Evolutionary conservation across 2,888 invertebrate genomes (phyloP).

Genomic region (Monoplex corrugatus): DNA sequence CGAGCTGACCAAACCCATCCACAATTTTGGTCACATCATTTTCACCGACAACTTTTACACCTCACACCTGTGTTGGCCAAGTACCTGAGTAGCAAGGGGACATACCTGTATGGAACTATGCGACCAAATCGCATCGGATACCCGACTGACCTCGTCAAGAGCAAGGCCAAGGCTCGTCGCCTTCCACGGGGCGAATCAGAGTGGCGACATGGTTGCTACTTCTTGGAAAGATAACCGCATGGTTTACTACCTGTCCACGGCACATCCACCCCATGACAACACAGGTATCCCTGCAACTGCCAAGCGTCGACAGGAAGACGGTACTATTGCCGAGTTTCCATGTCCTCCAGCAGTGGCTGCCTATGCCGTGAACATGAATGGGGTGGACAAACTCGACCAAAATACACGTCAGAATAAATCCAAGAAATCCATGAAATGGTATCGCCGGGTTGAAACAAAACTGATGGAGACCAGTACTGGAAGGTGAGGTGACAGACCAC

Average conservation of each 20-base stretch:
- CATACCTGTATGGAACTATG: constrained; percentile 27
- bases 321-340: constrained; percentile 9
- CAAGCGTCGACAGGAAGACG: constrained; percentile 26
- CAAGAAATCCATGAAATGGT: constrained; percentile 24
- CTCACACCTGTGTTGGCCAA: background rate
- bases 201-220: background rate
- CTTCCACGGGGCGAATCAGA: background rate
- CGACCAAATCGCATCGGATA: background rate
- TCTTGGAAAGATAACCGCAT: background rate
- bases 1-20: background rate
- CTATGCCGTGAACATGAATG: constrained; percentile 31
- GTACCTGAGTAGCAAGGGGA: background rate
- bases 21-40: background rate
- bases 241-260: background rate
- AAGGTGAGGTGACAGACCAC: constrained; percentile 64
- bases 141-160: background rate
- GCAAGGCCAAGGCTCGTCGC: background rate
- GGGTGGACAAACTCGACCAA: constrained; percentile 43
- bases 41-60: constrained; percentile 36
- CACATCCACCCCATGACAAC: background rate
- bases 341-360: constrained; percentile 16
- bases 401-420: constrained; percentile 1
- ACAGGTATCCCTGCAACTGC: background rate
- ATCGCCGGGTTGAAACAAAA: constrained; percentile 51
- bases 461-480: constrained; percentile 61